Evolutionary conservation across 2,888 invertebrate genomes (phyloP), one percentile per base, ranked within the genome.

Genomic region (Noctua janthina): DNA sequence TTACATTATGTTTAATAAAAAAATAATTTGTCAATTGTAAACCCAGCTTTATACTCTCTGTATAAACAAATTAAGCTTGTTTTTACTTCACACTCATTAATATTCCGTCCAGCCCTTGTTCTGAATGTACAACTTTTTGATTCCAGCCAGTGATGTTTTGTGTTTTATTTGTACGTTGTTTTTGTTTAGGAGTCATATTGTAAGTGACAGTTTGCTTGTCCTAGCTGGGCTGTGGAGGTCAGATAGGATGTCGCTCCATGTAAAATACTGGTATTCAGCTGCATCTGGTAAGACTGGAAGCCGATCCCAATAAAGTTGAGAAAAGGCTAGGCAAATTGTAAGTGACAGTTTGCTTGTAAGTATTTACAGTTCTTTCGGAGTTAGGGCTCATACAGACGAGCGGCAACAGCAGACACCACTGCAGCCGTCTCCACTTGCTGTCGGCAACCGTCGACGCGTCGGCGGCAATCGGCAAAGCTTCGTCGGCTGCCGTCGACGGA

Each of bases 11-110:
- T 35, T 64, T 7, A 39, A 39, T 62, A 75, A 82, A 39, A 64
- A 39, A 39, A 64, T 35, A 29, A 64, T 20, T 69, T 73, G 72
- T 67, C 71, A 86, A 62, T 66, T 51, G 11, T 51, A 85, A 69
- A n/a, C 11, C 23, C 10, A 56, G 17, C 39, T n/a, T n/a, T 72
- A 29, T 4, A 71, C 69, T n/a, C 62, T 80, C 51, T 71, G 43
- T 71, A 23, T 59, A 82, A 85, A 86, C 76, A 76, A 86, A 72
- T 75, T 69, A 78, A 20, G 54, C 17, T 49, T 75, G 73, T 29
- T 81, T 73, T 56, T 46, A 23, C 3, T 46, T 68, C 11, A 17
- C 17, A 23, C 64, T 83, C 87, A 76, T 85, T 87, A 76, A 76
- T 74, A 86, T 85, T 85, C 87, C 3, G n/a, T 39, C 66, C 74